Evolutionary conservation across 2,888 invertebrate genomes (phyloP).

Genomic region (Drosophila engyochracea): DNA sequence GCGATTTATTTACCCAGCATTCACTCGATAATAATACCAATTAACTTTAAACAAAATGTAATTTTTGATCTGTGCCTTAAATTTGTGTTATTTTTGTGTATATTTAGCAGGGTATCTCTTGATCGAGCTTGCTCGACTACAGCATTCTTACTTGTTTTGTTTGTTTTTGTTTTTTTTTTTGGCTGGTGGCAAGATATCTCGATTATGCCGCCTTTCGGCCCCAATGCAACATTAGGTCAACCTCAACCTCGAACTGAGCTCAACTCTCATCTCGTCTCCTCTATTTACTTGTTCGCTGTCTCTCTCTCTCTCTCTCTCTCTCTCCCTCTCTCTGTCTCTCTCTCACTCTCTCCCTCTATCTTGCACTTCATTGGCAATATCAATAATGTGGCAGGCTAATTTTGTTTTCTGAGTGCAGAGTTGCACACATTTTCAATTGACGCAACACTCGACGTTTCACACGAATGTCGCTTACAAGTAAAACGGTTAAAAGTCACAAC

Average conservation of each 20-base stretch:
- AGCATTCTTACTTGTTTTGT: neutral
- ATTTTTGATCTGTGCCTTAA: neutral
- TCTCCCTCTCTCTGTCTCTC: neutral
- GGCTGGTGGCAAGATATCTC: constrained; percentile 64
- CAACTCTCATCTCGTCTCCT: neutral
- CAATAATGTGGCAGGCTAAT: constrained; percentile 43
- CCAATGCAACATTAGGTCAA: constrained; percentile 27
- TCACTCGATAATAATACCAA: neutral
- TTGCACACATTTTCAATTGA: neutral
- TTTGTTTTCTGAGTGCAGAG: neutral
- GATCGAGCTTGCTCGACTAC: no score
- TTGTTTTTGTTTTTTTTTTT: constrained; percentile 2
- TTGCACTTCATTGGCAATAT: constrained; percentile 58
- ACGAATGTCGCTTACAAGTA: constrained; percentile 29
- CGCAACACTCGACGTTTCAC: constrained; percentile 26
- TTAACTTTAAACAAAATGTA: neutral
- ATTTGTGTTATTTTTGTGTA: neutral
- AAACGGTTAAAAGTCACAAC: constrained; percentile 2
- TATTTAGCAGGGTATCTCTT: neutral
- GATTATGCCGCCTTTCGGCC: constrained; percentile 70
- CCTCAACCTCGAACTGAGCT: neutral
- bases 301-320: neutral
- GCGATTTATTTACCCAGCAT: neutral
- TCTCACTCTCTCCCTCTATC: neutral
- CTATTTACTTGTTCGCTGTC: neutral